phyloP scores from a whole-genome alignment of 2,797 vertebrate genomes.

The Mus minutoides region DNA sequence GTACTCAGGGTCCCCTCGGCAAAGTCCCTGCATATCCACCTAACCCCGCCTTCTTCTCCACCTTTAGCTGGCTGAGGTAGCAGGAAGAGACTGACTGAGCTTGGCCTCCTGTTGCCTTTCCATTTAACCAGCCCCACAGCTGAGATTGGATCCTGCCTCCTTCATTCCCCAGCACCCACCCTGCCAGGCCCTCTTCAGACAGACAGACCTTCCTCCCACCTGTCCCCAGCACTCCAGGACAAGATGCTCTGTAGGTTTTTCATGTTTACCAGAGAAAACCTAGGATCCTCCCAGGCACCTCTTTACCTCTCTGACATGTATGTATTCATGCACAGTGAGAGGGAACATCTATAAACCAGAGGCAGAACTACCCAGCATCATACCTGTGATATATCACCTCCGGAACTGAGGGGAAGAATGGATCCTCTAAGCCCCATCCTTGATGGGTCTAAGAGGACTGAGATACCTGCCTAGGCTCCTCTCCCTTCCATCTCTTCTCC shows the following conservation, averaged over 20 bases:
- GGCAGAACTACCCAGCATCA: background rate
- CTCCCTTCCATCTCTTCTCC: background rate
- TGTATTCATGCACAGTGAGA: background rate
- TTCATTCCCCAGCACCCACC: background rate
- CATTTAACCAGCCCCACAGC: background rate
- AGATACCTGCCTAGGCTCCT: background rate
- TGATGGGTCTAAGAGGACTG: too few relatives aligned
- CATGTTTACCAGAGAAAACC: background rate
- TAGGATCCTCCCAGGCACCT: background rate
- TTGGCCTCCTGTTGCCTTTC: background rate
- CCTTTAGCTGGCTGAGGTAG: background rate
- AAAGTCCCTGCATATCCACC: background rate
- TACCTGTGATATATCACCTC: background rate
- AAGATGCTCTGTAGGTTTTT: background rate
- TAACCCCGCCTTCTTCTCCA: accelerated
- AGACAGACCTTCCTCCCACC: background rate
- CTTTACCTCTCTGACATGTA: background rate
- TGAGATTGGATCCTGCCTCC: background rate
- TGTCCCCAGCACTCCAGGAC: background rate
- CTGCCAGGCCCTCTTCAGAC: background rate
- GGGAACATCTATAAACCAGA: background rate
- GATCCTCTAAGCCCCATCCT: too few relatives aligned
- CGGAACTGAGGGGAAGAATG: background rate
- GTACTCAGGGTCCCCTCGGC: too few relatives aligned
- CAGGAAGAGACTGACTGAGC: background rate